Evolutionary conservation across 2,888 invertebrate genomes (phyloP), one percentile per base, ranked within the genome.

Genomic region (Hesperia comma): DNA sequence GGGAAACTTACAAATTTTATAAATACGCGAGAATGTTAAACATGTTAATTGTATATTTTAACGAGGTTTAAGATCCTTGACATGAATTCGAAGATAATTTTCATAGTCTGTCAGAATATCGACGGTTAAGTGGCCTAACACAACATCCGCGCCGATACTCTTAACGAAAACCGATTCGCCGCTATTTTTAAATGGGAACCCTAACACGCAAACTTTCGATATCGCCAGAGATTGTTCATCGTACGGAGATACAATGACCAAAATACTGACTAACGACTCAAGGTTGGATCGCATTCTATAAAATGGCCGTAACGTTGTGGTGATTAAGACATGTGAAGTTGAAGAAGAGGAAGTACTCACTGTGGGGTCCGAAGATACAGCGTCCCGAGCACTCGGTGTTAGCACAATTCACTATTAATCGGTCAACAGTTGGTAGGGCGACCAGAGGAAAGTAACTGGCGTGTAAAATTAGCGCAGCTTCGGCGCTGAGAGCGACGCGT

Each of bases 401-500:
- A 64, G 72, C 83, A 83, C 88, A 86, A 84, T 84, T 84, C 91
- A 91, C 91, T 88, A 82, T 84, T 86, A 84, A 82, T 84, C 77
- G 86, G 83, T 85, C 84, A 84, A 78, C 81, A 72, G 81, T 80
- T 79, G 78, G 77, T 73, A 68, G 72, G 63, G 70, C 70, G 73
- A 75, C 81, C 79, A 80, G 78, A 73, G 74, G 79, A 79, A 81
- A 82, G 80, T 84, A 64, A 64, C 64, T 64, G 84, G 85, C 89
- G 89, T 82, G 82, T 88, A 87, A 83, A 84, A 81, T 87, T 86
- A 89, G 86, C 84, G 82, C 80, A 84, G 77, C 76, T 78, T 74
- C 71, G 75, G 70, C 70, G 69, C 61, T 74, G 73, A 74, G 77
- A 79, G 79, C 81, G 81, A 73, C 77, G 79, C 88, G 87, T 82